Evolutionary conservation across 2,113 vertebrate genomes (phyloP), one percentile per base, ranked within the genome.

Genomic region (Ptychochromis oligacanthus): DNA sequence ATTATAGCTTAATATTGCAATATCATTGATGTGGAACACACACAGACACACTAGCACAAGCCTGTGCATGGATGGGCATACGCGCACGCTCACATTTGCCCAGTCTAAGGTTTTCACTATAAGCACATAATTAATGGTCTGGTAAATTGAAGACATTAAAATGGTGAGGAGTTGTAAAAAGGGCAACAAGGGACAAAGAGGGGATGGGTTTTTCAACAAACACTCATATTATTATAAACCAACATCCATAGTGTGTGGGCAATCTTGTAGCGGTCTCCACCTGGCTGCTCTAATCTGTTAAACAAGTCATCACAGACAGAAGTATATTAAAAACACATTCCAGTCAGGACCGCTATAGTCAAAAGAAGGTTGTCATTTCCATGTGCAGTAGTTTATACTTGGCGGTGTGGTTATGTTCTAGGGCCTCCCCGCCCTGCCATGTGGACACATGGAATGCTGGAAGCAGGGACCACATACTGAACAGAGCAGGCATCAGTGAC

Each of bases 91-190:
- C 56, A 70, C 56, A 83, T 83, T 79, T 65, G 80, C 77, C 26
- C 86, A 64, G 84, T 70, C 81, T 81, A 87, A 83, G 74, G 87
- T 86, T 91, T 86, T 90, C 77, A 38, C 76, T 76, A 65, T 79
- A 84, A 91, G 92, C 89, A 86, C 86, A 89, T 89, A 89, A 93
- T 94, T 92, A 92, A 93, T 94, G 90, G 82, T 81, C 80, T 91
- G 91, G 80, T 93, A 93, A 94, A 93, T 90, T 91, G 92, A 89
- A 91, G 91, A 88, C 90, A 89, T 91, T 91, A 92, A 91, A 93
- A 92, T 74, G 52, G 83, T 1, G 60, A 89, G 82, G 55, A 58
- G 90, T 79, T 89, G 87, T 90, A 87, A 86, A 89, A 87, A 75
- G 43, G 83, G 83, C 81, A 81, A 81, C 62, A 36, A 7, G 88